Percentiles rank a stretch among this genome's conserved stretches.
Evolutionary conservation across 2,888 invertebrate genomes (phyloP).

Genomic region (Drosophila phalerata): DNA sequence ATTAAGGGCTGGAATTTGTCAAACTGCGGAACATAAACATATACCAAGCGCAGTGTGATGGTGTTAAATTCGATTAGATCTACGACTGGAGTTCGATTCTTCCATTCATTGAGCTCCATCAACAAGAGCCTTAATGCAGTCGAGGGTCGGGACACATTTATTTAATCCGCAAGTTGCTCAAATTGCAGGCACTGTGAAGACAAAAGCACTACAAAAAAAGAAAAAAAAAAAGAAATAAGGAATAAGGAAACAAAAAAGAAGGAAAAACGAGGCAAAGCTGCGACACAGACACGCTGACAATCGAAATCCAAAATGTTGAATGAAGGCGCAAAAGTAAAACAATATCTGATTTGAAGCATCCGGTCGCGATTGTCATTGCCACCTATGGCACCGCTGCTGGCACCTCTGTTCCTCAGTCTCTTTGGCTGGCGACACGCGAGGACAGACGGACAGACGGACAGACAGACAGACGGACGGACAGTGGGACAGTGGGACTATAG

Average conservation of each 20-base stretch:
- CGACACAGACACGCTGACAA: constrained; percentile 77
- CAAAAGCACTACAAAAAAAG: constrained; percentile 41
- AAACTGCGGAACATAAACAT: constrained; percentile 13
- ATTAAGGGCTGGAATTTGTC: constrained; percentile 29
- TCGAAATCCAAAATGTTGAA: constrained; percentile 75
- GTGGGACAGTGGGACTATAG: constrained; percentile 28
- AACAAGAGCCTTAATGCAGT: constrained; percentile 43
- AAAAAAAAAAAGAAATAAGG: too few species aligned
- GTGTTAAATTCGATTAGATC: constrained; percentile 76
- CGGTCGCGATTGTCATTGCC: constrained; percentile 85
- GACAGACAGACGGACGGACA: neutral
- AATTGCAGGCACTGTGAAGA: constrained; percentile 61
- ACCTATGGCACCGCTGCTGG: constrained; percentile 76
- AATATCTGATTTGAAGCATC: constrained; percentile 85
- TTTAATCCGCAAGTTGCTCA: constrained; percentile 75
- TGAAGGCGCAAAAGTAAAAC: constrained; percentile 80
- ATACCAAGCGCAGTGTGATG: constrained; percentile 31
- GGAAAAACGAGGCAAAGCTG: constrained; percentile 31
- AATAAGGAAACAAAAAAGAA: constrained; percentile 11
- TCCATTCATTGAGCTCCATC: constrained; percentile 22
- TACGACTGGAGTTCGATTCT: constrained; percentile 34
- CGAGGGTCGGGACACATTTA: constrained; percentile 69
- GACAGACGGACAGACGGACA: constrained; percentile 21
- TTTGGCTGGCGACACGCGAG: constrained; percentile 58
- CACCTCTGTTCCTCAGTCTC: constrained; percentile 48